A percentile compares a stretch with the other conserved stretches of the same genome.
Conservation (phyloP, 2,113 vertebrate species). For the Xyrauchen texanus region DNA sequence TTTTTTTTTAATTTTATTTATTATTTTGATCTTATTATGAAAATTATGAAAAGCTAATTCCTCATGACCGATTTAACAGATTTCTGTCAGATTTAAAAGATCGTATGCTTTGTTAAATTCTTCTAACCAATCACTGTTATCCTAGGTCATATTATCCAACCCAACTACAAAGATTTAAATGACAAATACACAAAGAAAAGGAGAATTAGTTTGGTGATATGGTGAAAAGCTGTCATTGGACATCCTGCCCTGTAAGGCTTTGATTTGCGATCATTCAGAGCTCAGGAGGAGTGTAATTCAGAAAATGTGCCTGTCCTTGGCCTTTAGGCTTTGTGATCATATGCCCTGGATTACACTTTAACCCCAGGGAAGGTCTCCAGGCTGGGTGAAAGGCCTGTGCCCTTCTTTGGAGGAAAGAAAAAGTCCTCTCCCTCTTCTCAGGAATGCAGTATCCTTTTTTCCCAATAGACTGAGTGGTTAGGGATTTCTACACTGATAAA, state of each 20-base stretch:
- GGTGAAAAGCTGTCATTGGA: constrained; percentile 44
- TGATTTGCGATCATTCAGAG: constrained; percentile 62
- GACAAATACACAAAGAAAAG: neutral
- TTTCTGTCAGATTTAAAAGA: neutral
- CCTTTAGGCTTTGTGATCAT: constrained; percentile 78
- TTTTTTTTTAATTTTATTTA: constrained; percentile 10
- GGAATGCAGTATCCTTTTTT: constrained; percentile 50
- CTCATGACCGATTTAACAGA: neutral
- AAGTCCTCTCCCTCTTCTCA: neutral
- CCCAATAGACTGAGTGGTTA: constrained; percentile 23
- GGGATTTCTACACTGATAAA: constrained; percentile 20
- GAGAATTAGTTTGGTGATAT: constrained; percentile 42
- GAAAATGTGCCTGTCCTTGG: constrained; percentile 75
- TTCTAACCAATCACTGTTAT: constrained; percentile 11
- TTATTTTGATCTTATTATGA: too few species aligned
- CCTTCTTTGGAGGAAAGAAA: constrained; percentile 49
- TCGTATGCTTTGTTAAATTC: neutral
- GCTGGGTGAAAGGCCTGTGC: constrained; percentile 79
- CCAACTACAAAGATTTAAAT: neutral
- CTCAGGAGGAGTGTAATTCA: constrained; percentile 72
- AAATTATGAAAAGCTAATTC: neutral
- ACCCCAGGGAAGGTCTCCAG: constrained; percentile 67
- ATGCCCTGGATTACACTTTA: constrained; percentile 81
- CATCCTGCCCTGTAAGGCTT: constrained; percentile 57
- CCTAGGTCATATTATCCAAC: constrained; percentile 29